These are phyloP conservation scores for Neoitamus cyanurus DNA, from an alignment of 2,888 invertebrate species.

Conservation along the genomic window DNA sequence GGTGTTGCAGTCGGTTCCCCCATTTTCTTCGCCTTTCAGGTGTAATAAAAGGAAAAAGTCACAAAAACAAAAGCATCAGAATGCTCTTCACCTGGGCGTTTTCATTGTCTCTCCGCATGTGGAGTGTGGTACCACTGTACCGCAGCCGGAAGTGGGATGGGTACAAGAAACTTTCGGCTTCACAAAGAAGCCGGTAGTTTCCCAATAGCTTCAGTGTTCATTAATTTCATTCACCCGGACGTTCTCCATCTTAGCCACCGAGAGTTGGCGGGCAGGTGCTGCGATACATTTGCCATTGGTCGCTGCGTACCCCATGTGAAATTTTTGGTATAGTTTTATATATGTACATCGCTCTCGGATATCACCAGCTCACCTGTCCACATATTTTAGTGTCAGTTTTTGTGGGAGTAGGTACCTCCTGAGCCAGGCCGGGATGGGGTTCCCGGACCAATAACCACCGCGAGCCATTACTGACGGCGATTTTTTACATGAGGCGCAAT, in stretches of 20 bases:
- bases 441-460: conserved; percentile 5
- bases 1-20: background rate
- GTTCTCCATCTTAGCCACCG: background rate
- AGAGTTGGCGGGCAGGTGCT: background rate
- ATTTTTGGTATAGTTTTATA: background rate
- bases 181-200: conserved; percentile 1
- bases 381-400: background rate
- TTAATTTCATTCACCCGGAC: background rate
- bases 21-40: background rate
- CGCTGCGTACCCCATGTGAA: background rate
- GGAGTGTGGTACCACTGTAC: background rate
- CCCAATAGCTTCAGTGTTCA: background rate
- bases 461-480: background rate
- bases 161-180: background rate
- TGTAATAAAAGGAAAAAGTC: background rate
- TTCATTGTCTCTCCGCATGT: background rate
- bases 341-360: background rate
- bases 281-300: background rate
- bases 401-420: background rate
- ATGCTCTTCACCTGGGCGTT: conserved; percentile 1
- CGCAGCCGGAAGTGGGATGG: background rate
- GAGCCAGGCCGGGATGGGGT: background rate
- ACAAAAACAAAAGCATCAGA: background rate
- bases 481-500: background rate
- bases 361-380: background rate